These are phyloP conservation scores for Echiichthys vipera DNA, from an alignment of 2,797 vertebrate species.

Conservation along the genomic window DNA sequence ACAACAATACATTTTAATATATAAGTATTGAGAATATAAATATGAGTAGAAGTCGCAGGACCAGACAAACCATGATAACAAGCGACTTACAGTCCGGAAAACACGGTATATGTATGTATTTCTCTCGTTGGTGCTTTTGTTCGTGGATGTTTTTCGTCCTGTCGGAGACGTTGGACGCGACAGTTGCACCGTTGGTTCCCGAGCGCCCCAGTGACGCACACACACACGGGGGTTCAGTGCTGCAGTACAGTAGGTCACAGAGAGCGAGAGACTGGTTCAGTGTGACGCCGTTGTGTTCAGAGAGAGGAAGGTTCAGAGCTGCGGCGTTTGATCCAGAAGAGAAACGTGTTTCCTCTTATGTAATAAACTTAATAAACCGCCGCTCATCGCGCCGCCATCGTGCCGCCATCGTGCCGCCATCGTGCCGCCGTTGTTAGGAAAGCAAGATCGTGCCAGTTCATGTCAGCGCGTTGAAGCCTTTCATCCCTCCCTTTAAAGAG, in stretches of 20 bases:
- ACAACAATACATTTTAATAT: no score
- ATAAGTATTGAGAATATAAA: no score
- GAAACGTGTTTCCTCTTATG: no score
- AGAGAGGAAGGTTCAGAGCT: neutral
- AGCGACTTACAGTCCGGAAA: no score
- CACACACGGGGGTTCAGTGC: constrained; percentile 13
- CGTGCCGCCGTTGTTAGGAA: constrained; percentile 31
- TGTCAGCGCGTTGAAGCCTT: constrained; percentile 27
- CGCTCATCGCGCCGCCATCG: constrained; percentile 23
- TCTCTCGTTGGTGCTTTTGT: no score
- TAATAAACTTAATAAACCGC: constrained; percentile 15
- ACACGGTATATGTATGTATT: no score
- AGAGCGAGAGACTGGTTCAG: neutral
- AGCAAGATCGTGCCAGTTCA: constrained; percentile 17
- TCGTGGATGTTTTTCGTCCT: neutral
- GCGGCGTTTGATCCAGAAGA: no score
- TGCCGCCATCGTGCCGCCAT: constrained; percentile 21
- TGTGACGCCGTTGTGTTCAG: neutral
- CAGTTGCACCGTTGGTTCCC: neutral
- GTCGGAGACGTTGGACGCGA: neutral
- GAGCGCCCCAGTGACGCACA: constrained; percentile 18
- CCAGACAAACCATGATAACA: no score
- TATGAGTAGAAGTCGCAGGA: no score
- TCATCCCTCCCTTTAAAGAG: constrained; percentile 4
- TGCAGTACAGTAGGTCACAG: constrained; percentile 36